Conservation (phyloP, 2,113 vertebrate genomes). For the Callithrix jacchus region DNA sequence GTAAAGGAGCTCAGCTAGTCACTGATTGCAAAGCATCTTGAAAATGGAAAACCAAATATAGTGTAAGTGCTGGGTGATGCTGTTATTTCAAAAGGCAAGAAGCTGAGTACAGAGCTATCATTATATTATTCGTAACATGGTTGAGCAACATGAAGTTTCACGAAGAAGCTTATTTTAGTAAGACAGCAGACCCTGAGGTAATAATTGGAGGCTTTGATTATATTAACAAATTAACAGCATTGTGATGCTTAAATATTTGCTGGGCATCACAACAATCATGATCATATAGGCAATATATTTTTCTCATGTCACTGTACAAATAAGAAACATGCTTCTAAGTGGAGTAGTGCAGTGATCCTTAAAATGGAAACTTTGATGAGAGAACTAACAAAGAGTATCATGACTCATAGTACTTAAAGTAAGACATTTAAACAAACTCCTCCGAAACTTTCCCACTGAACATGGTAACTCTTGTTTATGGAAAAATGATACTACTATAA, state of each 20-base stretch:
- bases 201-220: neutral
- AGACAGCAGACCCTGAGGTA: neutral
- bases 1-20: conserved; percentile 67
- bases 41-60: conserved; percentile 75
- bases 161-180: conserved; percentile 29
- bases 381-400: neutral
- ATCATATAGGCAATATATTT: neutral
- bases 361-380: conserved; percentile 37
- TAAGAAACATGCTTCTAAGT: conserved; percentile 5
- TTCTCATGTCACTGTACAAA: neutral
- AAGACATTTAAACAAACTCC: neutral
- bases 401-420: conserved; percentile 10
- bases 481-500: neutral
- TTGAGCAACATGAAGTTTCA: conserved; percentile 13
- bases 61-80: conserved; percentile 56
- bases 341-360: conserved; percentile 21
- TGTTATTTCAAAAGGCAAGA: conserved; percentile 59
- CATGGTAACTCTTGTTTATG: neutral
- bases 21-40: conserved; percentile 71
- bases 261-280: neutral
- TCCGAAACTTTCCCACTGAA: conserved; percentile 17
- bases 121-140: conserved; percentile 55
- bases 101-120: conserved; percentile 22
- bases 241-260: neutral
- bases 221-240: conserved; percentile 17